Conservation (phyloP, 2,113 vertebrate genomes). For the Pygoscelis adeliae region DNA sequence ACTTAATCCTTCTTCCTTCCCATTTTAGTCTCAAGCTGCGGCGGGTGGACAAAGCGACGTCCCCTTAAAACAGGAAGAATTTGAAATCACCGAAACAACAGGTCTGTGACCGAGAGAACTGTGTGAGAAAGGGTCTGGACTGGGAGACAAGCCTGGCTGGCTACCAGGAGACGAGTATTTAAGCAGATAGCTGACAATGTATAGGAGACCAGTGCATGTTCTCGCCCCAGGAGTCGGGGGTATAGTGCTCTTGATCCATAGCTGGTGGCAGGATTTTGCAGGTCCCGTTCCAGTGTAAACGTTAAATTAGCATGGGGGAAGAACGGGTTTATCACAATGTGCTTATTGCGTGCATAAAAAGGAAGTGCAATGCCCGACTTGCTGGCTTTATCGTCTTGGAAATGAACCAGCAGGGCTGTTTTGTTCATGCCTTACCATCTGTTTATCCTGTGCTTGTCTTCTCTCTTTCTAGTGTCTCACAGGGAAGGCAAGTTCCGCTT, state of each 20-base stretch:
- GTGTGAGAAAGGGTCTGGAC: background rate
- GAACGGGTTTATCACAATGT: background rate
- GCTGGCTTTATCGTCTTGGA: background rate
- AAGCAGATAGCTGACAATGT: background rate
- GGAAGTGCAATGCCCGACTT: background rate
- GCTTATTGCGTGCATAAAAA: background rate
- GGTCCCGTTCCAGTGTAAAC: background rate
- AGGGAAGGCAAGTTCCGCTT: constrained; percentile 88
- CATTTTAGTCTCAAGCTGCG: constrained; percentile 85
- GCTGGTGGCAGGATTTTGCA: background rate
- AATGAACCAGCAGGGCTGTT: background rate
- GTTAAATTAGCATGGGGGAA: background rate
- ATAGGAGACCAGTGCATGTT: background rate
- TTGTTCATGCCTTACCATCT: background rate
- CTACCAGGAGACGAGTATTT: background rate
- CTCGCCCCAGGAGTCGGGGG: accelerated
- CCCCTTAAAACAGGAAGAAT: constrained; percentile 87
- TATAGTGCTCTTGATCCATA: accelerated
- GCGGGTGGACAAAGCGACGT: constrained; percentile 80
- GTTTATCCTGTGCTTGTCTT: background rate
- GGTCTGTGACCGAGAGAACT: constrained; percentile 70
- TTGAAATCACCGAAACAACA: constrained; percentile 82
- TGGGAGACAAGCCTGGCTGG: background rate
- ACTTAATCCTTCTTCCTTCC: background rate
- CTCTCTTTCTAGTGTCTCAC: constrained; percentile 82